Evolutionary conservation across 2,113 vertebrate genomes (phyloP).

Genomic region (Poeciliopsis prolifica): DNA sequence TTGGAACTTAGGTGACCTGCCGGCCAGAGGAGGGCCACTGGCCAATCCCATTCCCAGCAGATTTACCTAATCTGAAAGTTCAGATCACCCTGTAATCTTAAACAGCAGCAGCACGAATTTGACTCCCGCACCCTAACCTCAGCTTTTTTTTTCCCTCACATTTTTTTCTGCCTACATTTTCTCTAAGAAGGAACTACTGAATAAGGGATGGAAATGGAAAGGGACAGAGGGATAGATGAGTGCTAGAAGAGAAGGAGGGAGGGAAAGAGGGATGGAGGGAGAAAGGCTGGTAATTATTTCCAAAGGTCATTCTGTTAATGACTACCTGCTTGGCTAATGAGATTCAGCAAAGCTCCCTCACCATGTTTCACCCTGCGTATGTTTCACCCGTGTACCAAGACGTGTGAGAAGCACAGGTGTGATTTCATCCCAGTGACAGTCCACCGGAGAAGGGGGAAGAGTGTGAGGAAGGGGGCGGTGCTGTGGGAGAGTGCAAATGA

Average conservation of each 20-base stretch:
- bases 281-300: constrained; percentile 93
- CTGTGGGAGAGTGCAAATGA: constrained; percentile 34
- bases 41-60: constrained; percentile 74
- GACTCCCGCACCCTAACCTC: constrained; percentile 56
- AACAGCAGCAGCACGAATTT: constrained; percentile 65
- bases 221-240: constrained; percentile 71
- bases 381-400: constrained; percentile 77
- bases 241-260: constrained; percentile 59
- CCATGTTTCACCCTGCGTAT: constrained; percentile 77
- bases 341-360: constrained; percentile 91
- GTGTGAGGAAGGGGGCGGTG: constrained; percentile 26
- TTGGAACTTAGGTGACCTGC: constrained; percentile 52
- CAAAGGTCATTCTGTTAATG: constrained; percentile 98
- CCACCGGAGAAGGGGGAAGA: constrained; percentile 48
- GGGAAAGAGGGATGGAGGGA: constrained; percentile 61
- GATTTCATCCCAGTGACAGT: constrained; percentile 71
- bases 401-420: constrained; percentile 77
- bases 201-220: constrained; percentile 65
- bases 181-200: constrained; percentile 79
- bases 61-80: constrained; percentile 77
- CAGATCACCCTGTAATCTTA: constrained; percentile 75
- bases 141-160: constrained; percentile 48
- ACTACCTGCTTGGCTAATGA: constrained; percentile 96
- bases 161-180: constrained; percentile 61
- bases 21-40: constrained; percentile 52